Base-by-base conservation (phyloP, 2,888 invertebrate species). In the Tridacna crocea region DNA sequence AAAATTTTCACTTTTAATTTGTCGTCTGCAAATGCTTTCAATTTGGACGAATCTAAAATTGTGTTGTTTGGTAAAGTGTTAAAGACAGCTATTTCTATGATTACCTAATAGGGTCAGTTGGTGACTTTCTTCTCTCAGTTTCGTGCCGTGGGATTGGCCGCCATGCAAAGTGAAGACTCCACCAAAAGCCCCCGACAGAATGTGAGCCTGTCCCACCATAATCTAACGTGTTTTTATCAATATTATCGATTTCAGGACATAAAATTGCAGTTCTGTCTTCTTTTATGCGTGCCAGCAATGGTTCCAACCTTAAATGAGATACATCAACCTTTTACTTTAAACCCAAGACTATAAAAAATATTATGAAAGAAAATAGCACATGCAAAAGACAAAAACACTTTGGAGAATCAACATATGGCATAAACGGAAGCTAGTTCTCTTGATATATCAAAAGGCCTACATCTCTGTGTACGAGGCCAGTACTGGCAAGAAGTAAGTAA, bases 231-330 rank as follows among this genome's bases (percentile, higher is more conserved):
- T 96, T 96, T 84, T 97, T 97, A 94, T 97, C 97, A 90, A 99
- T 98, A 78, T 97, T 97, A 95, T 99, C 99, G 88, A 99, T 99
- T 90, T 98, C 97, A 68, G 99, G 99, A 90, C 98, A 97, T 76
- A 98, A 95, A 13, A 99, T 97, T 15, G 97, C 96, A 47, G 96
- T 96, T 0, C 96, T 95, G 51, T 97, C 96, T 88, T 97, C 96
- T 94, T 97, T 97, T 92, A 99, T 97, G 76, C 98, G 95, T 87
- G 97, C 96, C 88, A 99, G 95, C 75, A 99, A 95, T 0, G 99
- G 99, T 92, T 99, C 97, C 84, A 98, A 95, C 96, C 96, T 95
- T 48, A 24, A 48, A 70, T 22, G n/a, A 51, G 22, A 88, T 19
- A 55, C 36, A 36, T 36, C 36, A 36, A 36, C 36, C 3, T 36